Percentiles rank a stretch among this genome's conserved stretches.
phyloP scores from a whole-genome alignment of 2,888 invertebrate genomes.

The Lapara coniferarum region DNA sequence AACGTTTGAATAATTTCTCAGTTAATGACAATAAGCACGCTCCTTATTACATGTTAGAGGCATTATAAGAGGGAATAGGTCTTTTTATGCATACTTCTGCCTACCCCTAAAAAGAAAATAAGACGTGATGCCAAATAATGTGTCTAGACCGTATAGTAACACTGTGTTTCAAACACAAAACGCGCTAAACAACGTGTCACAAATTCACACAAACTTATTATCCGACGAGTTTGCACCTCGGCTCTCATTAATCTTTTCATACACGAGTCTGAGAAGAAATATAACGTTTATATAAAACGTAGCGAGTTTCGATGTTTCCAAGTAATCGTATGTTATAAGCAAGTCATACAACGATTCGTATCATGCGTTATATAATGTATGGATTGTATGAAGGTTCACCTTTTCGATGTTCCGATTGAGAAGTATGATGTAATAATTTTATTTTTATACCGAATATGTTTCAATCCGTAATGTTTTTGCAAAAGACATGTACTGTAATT shows the following conservation, averaged over 20 bases:
- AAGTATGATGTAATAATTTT: neutral
- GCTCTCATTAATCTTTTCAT: slow-evolving; percentile 11
- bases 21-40: too few species aligned
- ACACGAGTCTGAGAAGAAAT: slow-evolving; percentile 1
- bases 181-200: neutral
- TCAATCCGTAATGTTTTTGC: neutral
- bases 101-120: too few species aligned
- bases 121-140: too few species aligned
- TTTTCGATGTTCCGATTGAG: neutral
- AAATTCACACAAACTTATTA: slow-evolving; percentile 6
- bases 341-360: slow-evolving; percentile 10
- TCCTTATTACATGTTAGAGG: too few species aligned
- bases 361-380: neutral
- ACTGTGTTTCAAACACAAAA: neutral
- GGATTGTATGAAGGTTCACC: neutral
- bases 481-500: neutral
- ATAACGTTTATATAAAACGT: slow-evolving; percentile 1
- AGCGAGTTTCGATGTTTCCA: neutral
- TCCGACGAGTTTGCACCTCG: neutral
- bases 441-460: neutral
- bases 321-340: slow-evolving; percentile 7
- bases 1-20: too few species aligned
- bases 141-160: neutral
- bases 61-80: too few species aligned
- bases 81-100: too few species aligned